These are phyloP conservation scores for Scomber colias DNA, from an alignment of 2,113 vertebrate genomes.

Conservation along the genomic window DNA sequence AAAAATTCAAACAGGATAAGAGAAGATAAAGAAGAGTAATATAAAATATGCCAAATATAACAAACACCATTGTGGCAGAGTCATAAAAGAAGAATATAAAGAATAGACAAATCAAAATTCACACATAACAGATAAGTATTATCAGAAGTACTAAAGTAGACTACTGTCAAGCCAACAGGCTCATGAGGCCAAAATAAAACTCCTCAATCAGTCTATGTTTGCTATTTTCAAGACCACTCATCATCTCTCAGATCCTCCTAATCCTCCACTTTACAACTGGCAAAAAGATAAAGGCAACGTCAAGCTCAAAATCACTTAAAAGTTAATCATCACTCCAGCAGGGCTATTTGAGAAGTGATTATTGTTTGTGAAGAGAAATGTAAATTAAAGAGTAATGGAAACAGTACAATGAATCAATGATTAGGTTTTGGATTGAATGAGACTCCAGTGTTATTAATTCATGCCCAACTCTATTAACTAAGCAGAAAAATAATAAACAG, in stretches of 20 bases:
- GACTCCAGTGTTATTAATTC: background rate
- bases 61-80: background rate
- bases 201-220: too few relatives aligned
- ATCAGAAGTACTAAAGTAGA: background rate
- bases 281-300: conserved; percentile 6
- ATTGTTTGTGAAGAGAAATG: too few relatives aligned
- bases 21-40: background rate
- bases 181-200: too few relatives aligned
- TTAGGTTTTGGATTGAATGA: too few relatives aligned
- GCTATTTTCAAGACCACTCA: too few relatives aligned
- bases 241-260: too few relatives aligned
- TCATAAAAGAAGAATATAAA: background rate
- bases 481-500: background rate
- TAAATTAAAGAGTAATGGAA: too few relatives aligned
- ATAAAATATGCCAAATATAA: background rate
- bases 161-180: background rate
- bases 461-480: background rate
- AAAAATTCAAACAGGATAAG: background rate
- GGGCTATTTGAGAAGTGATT: conserved; percentile 8
- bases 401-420: too few relatives aligned
- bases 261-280: conserved; percentile 6
- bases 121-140: background rate
- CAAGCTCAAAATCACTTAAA: background rate
- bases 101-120: background rate
- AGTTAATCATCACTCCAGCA: background rate